Base-by-base conservation (phyloP, 2,113 vertebrate genomes). In the Thalassarche chlororhynchos region DNA sequence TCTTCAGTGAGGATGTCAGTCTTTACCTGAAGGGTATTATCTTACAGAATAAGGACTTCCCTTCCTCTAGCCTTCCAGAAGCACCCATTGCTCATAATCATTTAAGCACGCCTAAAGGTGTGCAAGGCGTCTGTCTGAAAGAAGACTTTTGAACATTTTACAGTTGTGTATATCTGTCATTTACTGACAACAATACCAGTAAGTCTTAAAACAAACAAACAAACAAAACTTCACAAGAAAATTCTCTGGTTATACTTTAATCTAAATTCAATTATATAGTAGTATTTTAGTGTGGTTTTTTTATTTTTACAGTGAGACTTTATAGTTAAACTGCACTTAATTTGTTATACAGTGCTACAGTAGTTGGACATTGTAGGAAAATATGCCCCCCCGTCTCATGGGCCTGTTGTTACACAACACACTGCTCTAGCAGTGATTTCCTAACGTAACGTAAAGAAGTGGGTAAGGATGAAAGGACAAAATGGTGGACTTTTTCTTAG, bases 401-500 rank as follows among this genome's bases (percentile, higher is more conserved):
- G 23, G 5, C 54, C 17, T 61, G 31, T 49, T 68, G 31, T 65
- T 75, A 28, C 19, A 44, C 23, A 44, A 14, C 5, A 32, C 17
- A 10, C 8, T 82, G 36, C 28, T 71, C 11, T 51, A 62, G 12
- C 47, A 76, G 26, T 29, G 57, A 44, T 89, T 87, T 71, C 36
- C 34, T 38, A 21, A 34, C 0, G 0, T 65, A 18, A 29, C 15
- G 6, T 42, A 40, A 84, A 61, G 26, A 20, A 75, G 31, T 23
- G 74, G 47, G 38, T 65, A 55, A 61, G 24, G 29, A n/a, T n/a
- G 47, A 71, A 84, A 68, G 24, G 20, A 23, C 18, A 62, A 49
- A 95, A 65, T n/a, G 17, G 20, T 75, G 26, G 31, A 25, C 18
- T 20, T 47, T 26, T 68, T 74, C 31, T 44, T 42, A 32, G 24